Conservation (phyloP, 2,888 invertebrate genomes). For the Micoletzkya japonica region DNA sequence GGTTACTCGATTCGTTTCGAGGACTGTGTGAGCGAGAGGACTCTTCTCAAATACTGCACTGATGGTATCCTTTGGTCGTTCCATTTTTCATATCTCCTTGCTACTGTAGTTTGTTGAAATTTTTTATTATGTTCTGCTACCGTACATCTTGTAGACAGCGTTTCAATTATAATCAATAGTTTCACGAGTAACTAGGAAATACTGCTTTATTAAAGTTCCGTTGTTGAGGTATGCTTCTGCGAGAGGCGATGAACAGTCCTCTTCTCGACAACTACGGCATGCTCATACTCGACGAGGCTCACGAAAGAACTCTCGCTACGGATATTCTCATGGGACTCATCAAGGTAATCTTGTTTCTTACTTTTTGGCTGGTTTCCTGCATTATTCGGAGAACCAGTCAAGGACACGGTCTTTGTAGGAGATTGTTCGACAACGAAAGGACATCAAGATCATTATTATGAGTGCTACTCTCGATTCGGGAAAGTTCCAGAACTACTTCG, state of each 20-base stretch:
- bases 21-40: slow-evolving; percentile 92
- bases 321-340: slow-evolving; percentile 97
- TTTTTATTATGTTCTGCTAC: not conserved
- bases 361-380: not conserved
- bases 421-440: slow-evolving; percentile 86
- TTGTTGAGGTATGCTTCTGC: slow-evolving; percentile 85
- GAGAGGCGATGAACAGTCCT: slow-evolving; percentile 99
- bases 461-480: slow-evolving; percentile 98
- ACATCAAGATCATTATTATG: slow-evolving; percentile 97
- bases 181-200: too few species aligned
- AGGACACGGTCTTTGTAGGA: slow-evolving; percentile 75
- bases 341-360: slow-evolving; percentile 41
- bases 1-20: slow-evolving; percentile 98
- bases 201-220: not conserved
- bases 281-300: slow-evolving; percentile 94
- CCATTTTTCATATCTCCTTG: slow-evolving; percentile 4
- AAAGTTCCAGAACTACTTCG: slow-evolving; percentile 97
- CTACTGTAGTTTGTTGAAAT: not conserved
- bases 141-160: not conserved
- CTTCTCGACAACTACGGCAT: slow-evolving; percentile 94
- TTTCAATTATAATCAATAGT: not conserved
- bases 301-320: slow-evolving; percentile 95
- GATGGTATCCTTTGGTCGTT: slow-evolving; percentile 62
- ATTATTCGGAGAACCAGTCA: not conserved
- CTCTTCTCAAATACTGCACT: slow-evolving; percentile 79